Percentiles rank a stretch among this genome's conserved stretches.
Evolutionary conservation across 2,113 vertebrate species (phyloP).

Genomic region (Plotosus lineatus): DNA sequence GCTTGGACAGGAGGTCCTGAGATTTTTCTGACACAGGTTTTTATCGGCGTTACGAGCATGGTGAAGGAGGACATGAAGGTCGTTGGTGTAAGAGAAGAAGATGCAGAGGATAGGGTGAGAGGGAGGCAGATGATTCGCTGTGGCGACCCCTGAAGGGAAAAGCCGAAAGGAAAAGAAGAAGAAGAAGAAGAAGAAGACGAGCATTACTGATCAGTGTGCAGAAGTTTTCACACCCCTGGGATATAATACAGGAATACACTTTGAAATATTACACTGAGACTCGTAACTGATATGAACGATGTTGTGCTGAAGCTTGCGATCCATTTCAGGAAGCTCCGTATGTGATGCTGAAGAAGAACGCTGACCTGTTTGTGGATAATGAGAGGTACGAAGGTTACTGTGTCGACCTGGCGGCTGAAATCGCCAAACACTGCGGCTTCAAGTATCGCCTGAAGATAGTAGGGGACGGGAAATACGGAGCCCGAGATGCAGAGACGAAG

Average conservation of each 20-base stretch:
- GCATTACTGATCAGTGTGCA: not conserved
- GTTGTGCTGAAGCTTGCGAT: not conserved
- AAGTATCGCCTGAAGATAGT: slow-evolving; percentile 98
- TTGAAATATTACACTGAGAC: not conserved
- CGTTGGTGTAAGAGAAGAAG: too few relatives aligned
- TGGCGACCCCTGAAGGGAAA: too few relatives aligned
- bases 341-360: slow-evolving; percentile 98
- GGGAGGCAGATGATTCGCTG: too few relatives aligned
- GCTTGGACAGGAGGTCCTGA: too few relatives aligned
- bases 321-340: slow-evolving; percentile 90
- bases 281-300: not conserved
- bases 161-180: too few relatives aligned
- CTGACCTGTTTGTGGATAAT: slow-evolving; percentile 93
- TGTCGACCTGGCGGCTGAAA: slow-evolving; percentile 96
- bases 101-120: too few relatives aligned
- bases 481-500: slow-evolving; percentile 97
- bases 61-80: too few relatives aligned
- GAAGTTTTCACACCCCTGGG: not conserved
- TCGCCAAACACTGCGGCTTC: slow-evolving; percentile 97
- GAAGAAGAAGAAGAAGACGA: too few relatives aligned
- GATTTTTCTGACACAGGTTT: too few relatives aligned
- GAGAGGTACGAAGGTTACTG: slow-evolving; percentile 98
- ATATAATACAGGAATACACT: not conserved
- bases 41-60: too few relatives aligned
- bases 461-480: slow-evolving; percentile 95